Evolutionary conservation across 1,140 invertebrate species (phyloP).

Genomic region (Arctopsyche grandis): DNA sequence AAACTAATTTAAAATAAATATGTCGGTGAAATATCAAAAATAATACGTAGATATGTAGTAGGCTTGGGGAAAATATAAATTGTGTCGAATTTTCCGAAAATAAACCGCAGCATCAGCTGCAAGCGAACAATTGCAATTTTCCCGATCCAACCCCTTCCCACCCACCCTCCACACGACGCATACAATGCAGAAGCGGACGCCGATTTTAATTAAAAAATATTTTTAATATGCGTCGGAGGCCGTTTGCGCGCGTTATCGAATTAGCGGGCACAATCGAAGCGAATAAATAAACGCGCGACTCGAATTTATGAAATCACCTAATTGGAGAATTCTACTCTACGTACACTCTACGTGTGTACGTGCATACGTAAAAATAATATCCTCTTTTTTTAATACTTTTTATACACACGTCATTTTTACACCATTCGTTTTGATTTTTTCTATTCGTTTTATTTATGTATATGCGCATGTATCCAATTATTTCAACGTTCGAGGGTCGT

Average conservation of each 20-base stretch:
- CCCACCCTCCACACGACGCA: neutral
- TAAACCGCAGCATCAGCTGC: constrained; percentile 8
- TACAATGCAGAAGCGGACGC: neutral
- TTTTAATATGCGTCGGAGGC: constrained; percentile 13
- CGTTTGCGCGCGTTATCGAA: neutral
- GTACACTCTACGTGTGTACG: too few relatives aligned
- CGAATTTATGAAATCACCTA: constrained; percentile 31
- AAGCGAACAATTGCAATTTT: constrained; percentile 3
- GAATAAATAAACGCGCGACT: neutral
- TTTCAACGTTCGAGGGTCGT: too few relatives aligned
- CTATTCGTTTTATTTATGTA: too few relatives aligned
- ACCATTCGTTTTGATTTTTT: too few relatives aligned
- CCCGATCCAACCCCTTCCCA: neutral
- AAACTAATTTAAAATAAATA: neutral
- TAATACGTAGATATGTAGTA: neutral
- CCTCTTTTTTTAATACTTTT: too few relatives aligned
- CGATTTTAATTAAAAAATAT: constrained; percentile 36
- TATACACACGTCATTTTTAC: too few relatives aligned
- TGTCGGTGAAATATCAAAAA: too few relatives aligned
- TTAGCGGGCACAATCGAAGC: constrained; percentile 7
- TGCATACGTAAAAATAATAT: too few relatives aligned
- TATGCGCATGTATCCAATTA: too few relatives aligned
- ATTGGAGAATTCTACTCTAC: constrained; percentile 1
- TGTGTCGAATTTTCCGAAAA: neutral
- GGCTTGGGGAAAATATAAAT: neutral